Evolutionary conservation across 1,140 invertebrate genomes (phyloP).

Genomic region (Aethina tumida): DNA sequence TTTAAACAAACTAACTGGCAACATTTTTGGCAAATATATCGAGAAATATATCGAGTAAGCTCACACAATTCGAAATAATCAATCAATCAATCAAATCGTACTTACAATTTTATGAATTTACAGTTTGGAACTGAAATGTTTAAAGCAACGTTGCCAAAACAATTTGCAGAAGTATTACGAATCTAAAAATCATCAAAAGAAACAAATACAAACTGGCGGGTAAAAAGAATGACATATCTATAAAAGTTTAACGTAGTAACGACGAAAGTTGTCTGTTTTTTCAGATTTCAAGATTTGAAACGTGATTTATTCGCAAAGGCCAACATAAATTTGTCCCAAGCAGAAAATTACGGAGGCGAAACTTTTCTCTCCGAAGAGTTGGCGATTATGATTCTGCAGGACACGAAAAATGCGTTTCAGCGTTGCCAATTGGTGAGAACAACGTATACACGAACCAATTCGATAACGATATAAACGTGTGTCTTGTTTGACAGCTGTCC

Average conservation of each 20-base stretch:
- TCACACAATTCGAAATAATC: slow-evolving; percentile 4
- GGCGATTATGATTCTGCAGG: slow-evolving; percentile 86
- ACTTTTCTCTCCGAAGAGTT: slow-evolving; percentile 95
- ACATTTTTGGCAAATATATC: slow-evolving; percentile 63
- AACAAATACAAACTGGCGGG: slow-evolving; percentile 57
- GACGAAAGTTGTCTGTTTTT: slow-evolving; percentile 11
- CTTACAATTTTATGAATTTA: slow-evolving; percentile 29
- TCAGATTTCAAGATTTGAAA: slow-evolving; percentile 81
- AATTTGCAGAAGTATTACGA: slow-evolving; percentile 85
- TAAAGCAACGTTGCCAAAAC: slow-evolving; percentile 62
- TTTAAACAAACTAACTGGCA: slow-evolving; percentile 68
- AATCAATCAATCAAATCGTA: not conserved
- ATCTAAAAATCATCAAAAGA: slow-evolving; percentile 90
- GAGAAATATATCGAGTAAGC: slow-evolving; percentile 47
- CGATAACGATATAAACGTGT: not conserved
- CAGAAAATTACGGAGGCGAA: slow-evolving; percentile 94
- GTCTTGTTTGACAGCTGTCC: slow-evolving; percentile 56
- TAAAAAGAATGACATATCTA: too few relatives aligned
- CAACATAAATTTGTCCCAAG: slow-evolving; percentile 86
- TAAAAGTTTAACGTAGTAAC: too few relatives aligned
- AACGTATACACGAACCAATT: not conserved
- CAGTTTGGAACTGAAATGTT: slow-evolving; percentile 65
- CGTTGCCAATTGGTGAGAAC: slow-evolving; percentile 66
- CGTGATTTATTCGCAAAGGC: slow-evolving; percentile 88
- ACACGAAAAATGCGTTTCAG: slow-evolving; percentile 83